These are phyloP conservation scores for Ceratina calcarata DNA, from an alignment of 1,140 invertebrate genomes.

Conservation along the genomic window DNA sequence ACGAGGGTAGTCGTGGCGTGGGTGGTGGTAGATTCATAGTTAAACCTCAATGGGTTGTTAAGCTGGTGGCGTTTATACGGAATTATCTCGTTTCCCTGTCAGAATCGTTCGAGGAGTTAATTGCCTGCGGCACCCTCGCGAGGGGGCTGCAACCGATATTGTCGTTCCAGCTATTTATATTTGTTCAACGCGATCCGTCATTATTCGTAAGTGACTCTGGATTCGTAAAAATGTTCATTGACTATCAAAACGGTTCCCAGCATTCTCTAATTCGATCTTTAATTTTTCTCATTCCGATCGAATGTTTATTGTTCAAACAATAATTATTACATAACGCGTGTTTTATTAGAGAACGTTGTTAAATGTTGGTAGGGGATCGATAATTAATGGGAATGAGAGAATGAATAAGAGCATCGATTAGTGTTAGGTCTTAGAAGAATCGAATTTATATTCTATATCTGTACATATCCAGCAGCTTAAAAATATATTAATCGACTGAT, in stretches of 20 bases:
- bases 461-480: neutral
- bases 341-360: too few relatives aligned
- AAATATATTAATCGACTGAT: neutral
- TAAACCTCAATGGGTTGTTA: constrained; percentile 51
- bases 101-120: constrained; percentile 62
- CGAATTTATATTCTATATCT: neutral
- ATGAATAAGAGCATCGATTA: constrained; percentile 8
- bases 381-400: neutral
- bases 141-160: neutral
- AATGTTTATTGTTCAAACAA: too few relatives aligned
- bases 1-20: constrained; percentile 5
- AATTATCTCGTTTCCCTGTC: constrained; percentile 62
- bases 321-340: too few relatives aligned
- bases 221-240: constrained; percentile 37
- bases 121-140: constrained; percentile 41
- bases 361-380: neutral
- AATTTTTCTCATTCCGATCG: too few relatives aligned
- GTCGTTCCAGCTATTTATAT: constrained; percentile 53
- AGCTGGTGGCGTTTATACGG: constrained; percentile 60
- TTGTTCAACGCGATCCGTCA: constrained; percentile 49
- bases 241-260: too few relatives aligned
- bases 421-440: too few relatives aligned
- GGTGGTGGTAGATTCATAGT: constrained; percentile 3
- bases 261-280: too few relatives aligned
- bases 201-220: constrained; percentile 19